Evolutionary conservation across 1,140 invertebrate species (phyloP).

Genomic region (Aphelenchoides avenae): DNA sequence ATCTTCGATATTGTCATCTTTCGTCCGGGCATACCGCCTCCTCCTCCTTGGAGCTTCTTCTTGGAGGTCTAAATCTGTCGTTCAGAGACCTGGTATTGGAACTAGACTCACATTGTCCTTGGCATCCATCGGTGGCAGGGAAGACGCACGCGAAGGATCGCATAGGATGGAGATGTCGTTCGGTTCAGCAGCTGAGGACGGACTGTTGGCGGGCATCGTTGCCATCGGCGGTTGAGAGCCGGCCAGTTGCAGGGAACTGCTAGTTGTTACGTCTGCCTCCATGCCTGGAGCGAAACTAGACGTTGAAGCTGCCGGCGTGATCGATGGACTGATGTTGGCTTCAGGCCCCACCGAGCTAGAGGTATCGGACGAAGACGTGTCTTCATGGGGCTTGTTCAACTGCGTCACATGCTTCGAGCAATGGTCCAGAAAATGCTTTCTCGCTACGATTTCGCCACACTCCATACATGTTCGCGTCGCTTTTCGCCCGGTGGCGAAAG

Average conservation of each 20-base stretch:
- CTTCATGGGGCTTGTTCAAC: too few relatives aligned
- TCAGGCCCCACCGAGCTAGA: too few relatives aligned
- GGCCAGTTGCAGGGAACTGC: too few relatives aligned
- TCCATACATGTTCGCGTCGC: background rate
- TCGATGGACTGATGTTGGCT: background rate
- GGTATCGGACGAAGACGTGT: too few relatives aligned
- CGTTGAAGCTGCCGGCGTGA: background rate
- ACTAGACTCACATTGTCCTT: background rate
- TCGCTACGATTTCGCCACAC: background rate
- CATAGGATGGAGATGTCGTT: background rate
- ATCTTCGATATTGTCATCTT: background rate
- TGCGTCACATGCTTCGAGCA: background rate
- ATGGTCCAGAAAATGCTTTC: background rate
- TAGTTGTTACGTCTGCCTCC: background rate
- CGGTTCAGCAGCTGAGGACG: too few relatives aligned
- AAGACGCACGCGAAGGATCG: background rate
- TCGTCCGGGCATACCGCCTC: background rate
- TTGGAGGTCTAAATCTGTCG: background rate
- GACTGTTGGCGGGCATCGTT: too few relatives aligned
- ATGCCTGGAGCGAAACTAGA: background rate
- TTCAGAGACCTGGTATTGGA: background rate
- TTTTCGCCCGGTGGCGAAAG: background rate
- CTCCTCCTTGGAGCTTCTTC: background rate
- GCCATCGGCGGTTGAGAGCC: too few relatives aligned
- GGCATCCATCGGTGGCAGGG: too few relatives aligned